phyloP scores from a whole-genome alignment of 2,888 invertebrate species.

The Esperia sulphurella region DNA sequence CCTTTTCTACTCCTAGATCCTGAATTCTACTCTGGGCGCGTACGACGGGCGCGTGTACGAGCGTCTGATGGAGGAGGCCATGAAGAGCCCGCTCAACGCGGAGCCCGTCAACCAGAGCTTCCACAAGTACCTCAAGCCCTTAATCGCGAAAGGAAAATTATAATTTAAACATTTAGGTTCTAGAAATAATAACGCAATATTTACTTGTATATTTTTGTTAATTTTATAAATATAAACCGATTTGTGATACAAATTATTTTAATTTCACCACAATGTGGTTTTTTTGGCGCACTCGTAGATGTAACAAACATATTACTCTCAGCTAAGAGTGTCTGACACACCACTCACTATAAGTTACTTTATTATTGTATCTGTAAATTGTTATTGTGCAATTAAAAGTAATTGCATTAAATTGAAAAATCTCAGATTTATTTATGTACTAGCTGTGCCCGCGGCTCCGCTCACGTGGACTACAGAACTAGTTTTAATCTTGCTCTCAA shows the following conservation, averaged over 20 bases:
- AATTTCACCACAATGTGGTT: background rate
- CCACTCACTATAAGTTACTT: too few species aligned
- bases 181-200: too few species aligned
- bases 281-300: too few species aligned
- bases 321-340: too few species aligned
- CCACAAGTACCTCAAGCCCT: conserved; percentile 86
- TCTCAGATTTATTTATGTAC: too few species aligned
- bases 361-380: too few species aligned
- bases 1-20: conserved; percentile 24
- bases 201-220: background rate
- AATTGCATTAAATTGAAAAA: too few species aligned
- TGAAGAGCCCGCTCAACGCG: conserved; percentile 87
- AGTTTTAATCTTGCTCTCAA: too few species aligned
- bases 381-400: too few species aligned
- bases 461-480: too few species aligned
- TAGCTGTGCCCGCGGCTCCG: too few species aligned
- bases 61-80: conserved; percentile 86
- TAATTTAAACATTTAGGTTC: background rate
- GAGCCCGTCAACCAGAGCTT: conserved; percentile 88
- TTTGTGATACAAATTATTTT: background rate
- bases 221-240: background rate
- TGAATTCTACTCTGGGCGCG: conserved; percentile 85
- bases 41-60: conserved; percentile 92
- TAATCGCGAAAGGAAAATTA: conserved; percentile 72
- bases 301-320: too few species aligned